A percentile compares a stretch with the other conserved stretches of the same genome.
phyloP scores from a whole-genome alignment of 2,113 vertebrate species.

The Malurus elegans region DNA sequence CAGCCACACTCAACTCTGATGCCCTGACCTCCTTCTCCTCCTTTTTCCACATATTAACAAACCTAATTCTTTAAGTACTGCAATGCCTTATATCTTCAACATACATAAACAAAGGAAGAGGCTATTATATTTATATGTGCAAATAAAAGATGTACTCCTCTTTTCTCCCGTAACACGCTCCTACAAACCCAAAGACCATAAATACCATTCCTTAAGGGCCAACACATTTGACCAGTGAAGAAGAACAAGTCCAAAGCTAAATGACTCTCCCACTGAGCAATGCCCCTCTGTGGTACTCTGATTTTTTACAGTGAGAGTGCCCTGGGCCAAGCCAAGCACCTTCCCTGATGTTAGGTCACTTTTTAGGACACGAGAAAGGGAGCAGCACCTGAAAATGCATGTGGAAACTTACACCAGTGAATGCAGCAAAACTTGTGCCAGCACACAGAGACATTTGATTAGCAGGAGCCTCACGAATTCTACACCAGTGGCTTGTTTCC shows the following conservation, averaged over 20 bases:
- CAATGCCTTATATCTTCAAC: not conserved
- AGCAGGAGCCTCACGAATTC: not conserved
- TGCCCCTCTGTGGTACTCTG: not conserved
- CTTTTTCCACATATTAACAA: not conserved
- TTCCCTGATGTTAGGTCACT: not conserved
- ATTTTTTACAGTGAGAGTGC: not conserved
- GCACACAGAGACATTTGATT: not conserved
- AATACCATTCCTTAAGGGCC: not conserved
- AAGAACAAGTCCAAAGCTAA: constrained; percentile 10
- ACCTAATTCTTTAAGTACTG: not conserved
- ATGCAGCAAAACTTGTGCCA: not conserved
- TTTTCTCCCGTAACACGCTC: not conserved
- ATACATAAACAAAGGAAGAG: not conserved
- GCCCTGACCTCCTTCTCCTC: not conserved
- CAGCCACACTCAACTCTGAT: not conserved
- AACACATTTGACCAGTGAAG: constrained; percentile 15
- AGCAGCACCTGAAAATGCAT: not conserved
- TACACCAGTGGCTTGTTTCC: not conserved
- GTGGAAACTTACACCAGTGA: not conserved
- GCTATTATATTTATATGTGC: not conserved
- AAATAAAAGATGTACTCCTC: not conserved
- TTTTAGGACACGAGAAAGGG: not conserved
- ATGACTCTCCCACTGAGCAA: not conserved
- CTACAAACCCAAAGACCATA: not conserved
- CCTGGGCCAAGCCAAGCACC: not conserved